Percentiles rank a stretch among this genome's conserved stretches.
Evolutionary conservation across 2,113 vertebrate genomes (phyloP).

Genomic region (Corvus moneduloides): DNA sequence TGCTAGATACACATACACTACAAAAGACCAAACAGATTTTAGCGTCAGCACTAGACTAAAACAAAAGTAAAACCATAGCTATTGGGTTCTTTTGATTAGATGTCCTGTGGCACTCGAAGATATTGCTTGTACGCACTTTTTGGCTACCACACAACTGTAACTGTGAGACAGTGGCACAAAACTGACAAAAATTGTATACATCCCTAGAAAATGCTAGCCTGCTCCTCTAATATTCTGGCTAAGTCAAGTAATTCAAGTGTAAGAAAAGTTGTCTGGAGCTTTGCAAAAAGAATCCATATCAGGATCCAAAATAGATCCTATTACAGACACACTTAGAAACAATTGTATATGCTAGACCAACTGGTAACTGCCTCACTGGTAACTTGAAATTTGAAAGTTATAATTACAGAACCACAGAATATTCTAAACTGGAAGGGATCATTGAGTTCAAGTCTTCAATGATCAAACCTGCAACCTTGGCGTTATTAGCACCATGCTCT

Average conservation of each 20-base stretch:
- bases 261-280: background rate
- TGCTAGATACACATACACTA: background rate
- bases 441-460: background rate
- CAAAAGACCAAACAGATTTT: background rate
- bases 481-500: fast-evolving
- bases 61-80: background rate
- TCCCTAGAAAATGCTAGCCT: background rate
- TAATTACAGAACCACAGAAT: background rate
- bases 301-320: background rate
- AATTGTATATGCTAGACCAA: background rate
- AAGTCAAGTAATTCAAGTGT: background rate
- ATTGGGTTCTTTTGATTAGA: background rate
- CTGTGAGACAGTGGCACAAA: background rate
- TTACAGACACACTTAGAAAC: background rate
- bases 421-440: background rate
- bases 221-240: background rate
- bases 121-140: background rate
- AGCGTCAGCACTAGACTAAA: background rate
- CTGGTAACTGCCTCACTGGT: background rate
- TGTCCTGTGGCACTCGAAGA: background rate
- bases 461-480: background rate
- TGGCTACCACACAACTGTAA: background rate
- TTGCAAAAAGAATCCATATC: background rate
- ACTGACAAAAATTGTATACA: background rate
- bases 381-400: background rate